phyloP scores from a whole-genome alignment of 2,113 vertebrate genomes.

The Chaetodon auriga region DNA sequence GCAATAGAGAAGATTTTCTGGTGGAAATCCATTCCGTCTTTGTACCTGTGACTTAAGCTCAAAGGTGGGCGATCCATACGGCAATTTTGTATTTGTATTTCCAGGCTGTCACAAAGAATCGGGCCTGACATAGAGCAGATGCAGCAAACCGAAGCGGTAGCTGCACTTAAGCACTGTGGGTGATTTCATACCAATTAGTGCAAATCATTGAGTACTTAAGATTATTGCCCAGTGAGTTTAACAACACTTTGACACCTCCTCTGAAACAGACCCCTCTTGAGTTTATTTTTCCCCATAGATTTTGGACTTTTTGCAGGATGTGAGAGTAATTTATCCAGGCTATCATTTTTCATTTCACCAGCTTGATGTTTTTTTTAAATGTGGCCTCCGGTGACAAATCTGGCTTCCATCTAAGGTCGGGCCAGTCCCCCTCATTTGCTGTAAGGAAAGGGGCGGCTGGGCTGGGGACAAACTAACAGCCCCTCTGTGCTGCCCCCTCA shows the following conservation, averaged over 20 bases:
- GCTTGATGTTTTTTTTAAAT: slow-evolving; percentile 36
- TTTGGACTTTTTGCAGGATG: slow-evolving; percentile 42
- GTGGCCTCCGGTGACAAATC: slow-evolving; percentile 67
- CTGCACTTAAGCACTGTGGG: slow-evolving; percentile 79
- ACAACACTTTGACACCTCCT: slow-evolving; percentile 81
- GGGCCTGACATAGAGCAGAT: slow-evolving; percentile 80
- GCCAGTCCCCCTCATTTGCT: slow-evolving; percentile 50
- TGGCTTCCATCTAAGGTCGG: slow-evolving; percentile 65
- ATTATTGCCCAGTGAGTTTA: slow-evolving; percentile 82
- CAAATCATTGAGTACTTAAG: slow-evolving; percentile 85
- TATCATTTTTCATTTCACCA: slow-evolving; percentile 63
- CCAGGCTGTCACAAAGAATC: slow-evolving; percentile 83
- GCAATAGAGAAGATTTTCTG: slow-evolving; percentile 60
- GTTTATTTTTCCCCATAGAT: slow-evolving; percentile 72
- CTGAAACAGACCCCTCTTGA: slow-evolving; percentile 74
- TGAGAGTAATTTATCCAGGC: slow-evolving; percentile 67
- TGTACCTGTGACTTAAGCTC: slow-evolving; percentile 74
- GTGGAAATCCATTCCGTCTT: slow-evolving; percentile 62
- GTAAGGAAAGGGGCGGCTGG: slow-evolving; percentile 43
- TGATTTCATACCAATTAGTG: slow-evolving; percentile 85
- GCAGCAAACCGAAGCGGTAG: slow-evolving; percentile 73
- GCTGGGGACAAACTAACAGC: slow-evolving; percentile 65
- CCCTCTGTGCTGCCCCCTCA: slow-evolving; percentile 65
- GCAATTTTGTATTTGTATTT: slow-evolving; percentile 76
- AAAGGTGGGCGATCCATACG: slow-evolving; percentile 72